These are phyloP conservation scores for Nettapus auritus DNA, from an alignment of 2,113 vertebrate genomes.

Conservation along the genomic window DNA sequence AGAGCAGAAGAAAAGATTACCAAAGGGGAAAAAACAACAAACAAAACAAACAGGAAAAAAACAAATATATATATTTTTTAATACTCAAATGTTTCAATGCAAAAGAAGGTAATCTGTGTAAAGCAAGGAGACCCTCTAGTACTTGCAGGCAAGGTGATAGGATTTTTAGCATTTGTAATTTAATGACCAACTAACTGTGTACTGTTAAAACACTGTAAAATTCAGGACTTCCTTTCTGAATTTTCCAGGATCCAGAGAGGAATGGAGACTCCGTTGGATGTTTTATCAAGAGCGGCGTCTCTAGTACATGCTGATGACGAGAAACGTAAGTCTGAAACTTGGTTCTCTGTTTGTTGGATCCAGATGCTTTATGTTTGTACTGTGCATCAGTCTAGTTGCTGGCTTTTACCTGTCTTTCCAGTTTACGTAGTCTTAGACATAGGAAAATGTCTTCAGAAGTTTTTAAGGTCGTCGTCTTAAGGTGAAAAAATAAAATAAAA, in stretches of 20 bases:
- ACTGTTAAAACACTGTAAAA: background rate
- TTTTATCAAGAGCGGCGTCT: conserved; percentile 97
- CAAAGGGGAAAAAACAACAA: background rate
- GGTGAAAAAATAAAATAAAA: background rate
- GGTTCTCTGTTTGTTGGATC: background rate
- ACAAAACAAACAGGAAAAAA: no score
- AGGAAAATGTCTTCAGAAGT: background rate
- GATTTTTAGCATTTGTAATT: background rate
- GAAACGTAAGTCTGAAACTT: conserved; percentile 87
- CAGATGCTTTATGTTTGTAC: background rate
- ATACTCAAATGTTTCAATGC: background rate
- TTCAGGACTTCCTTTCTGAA: background rate
- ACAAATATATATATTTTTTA: background rate
- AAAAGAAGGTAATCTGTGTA: background rate
- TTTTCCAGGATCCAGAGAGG: conserved; percentile 77
- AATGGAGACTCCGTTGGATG: conserved; percentile 99
- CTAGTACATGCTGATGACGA: conserved; percentile 96
- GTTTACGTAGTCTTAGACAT: background rate
- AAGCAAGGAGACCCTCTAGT: background rate
- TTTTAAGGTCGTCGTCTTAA: background rate
- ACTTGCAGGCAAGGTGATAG: background rate
- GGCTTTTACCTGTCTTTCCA: rapidly evolving
- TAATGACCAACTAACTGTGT: background rate
- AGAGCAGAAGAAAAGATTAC: background rate
- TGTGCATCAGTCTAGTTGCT: rapidly evolving